These are phyloP conservation scores for Anoplolepis gracilipes DNA, from an alignment of 1,140 invertebrate genomes.

Conservation along the genomic window DNA sequence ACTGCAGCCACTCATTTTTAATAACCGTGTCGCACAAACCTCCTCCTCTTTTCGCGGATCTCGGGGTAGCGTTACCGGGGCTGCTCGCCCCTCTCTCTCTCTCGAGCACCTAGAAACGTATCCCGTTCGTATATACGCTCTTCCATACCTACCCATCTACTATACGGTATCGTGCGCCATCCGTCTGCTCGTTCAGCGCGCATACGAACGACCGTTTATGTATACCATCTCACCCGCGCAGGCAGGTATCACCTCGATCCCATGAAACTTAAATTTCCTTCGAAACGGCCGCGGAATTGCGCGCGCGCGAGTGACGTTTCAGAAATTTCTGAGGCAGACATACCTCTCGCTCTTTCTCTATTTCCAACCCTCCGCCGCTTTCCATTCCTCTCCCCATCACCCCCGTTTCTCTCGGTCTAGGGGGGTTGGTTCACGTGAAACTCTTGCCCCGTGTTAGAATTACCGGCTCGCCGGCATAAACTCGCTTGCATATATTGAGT, in stretches of 20 bases:
- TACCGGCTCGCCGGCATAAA: conserved; percentile 79
- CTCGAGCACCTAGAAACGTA: neutral
- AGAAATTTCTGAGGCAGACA: conserved; percentile 80
- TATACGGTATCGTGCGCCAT: conserved; percentile 15
- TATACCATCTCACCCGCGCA: conserved; percentile 36
- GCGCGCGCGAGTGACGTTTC: conserved; percentile 79
- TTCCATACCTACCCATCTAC: too few species aligned
- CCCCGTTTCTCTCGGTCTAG: neutral
- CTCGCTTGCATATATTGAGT: conserved; percentile 79
- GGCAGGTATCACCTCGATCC: conserved; percentile 60
- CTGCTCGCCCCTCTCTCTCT: neutral
- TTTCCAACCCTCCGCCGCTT: neutral
- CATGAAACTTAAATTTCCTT: conserved; percentile 82
- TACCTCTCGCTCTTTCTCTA: conserved; percentile 57
- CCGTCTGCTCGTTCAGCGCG: conserved; percentile 67
- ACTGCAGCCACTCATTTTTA: conserved; percentile 65
- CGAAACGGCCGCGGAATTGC: conserved; percentile 78
- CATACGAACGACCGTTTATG: conserved; percentile 72
- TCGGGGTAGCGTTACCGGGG: too few species aligned
- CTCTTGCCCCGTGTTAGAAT: conserved; percentile 78
- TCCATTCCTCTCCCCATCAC: neutral
- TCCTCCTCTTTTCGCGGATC: neutral
- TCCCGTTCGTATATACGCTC: neutral
- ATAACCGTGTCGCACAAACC: conserved; percentile 48
- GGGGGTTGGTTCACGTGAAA: conserved; percentile 72